Base-by-base conservation (phyloP, 2,888 invertebrate species). In the Archaeoteleia sp. region DNA sequence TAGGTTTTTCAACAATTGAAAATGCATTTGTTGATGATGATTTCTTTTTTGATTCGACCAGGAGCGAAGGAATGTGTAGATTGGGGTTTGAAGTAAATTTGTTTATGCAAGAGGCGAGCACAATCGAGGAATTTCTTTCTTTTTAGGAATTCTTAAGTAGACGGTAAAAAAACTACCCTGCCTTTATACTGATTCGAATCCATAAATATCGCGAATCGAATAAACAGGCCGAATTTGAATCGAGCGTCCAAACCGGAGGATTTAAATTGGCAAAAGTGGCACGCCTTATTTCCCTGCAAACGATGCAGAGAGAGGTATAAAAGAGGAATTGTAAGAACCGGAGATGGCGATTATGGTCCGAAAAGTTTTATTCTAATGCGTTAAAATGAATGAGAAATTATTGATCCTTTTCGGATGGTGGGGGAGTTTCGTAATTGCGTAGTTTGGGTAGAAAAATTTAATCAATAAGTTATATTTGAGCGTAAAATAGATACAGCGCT, bases 401-500 rank as follows among this genome's bases (percentile, higher is more conserved):
- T n/a, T n/a, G n/a, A n/a, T n/a, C 23, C 32, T 34, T 48, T 55
- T 45, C 34, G 29, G n/a, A n/a, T n/a, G n/a, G n/a, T n/a, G n/a
- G n/a, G n/a, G n/a, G n/a, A 20, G 20, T 20, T 20, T 20, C 20
- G 20, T 20, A 5, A 4, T 20, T 20, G 20, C 20, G 5, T 20
- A 20, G 2, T n/a, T n/a, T n/a, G n/a, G 20, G 29, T n/a, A 29
- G 29, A 27, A 29, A 40, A 61, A 63, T 27, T 43, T 20, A 29
- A 57, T 57, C 57, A 29, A 58, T 66, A 58, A 66, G 40, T 54
- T 54, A 40, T 42, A 32, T 8, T 32, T 12, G 10, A 12, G 12
- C 9, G 15, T 9, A 58, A 66, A 66, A 58, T 23, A 32, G 42
- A 58, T 46, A 51, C 58, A 46, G 53, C 58, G 42, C 25, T 40